These are phyloP conservation scores for Scytalopus superciliaris DNA, from an alignment of 2,113 vertebrate species.

Conservation along the genomic window DNA sequence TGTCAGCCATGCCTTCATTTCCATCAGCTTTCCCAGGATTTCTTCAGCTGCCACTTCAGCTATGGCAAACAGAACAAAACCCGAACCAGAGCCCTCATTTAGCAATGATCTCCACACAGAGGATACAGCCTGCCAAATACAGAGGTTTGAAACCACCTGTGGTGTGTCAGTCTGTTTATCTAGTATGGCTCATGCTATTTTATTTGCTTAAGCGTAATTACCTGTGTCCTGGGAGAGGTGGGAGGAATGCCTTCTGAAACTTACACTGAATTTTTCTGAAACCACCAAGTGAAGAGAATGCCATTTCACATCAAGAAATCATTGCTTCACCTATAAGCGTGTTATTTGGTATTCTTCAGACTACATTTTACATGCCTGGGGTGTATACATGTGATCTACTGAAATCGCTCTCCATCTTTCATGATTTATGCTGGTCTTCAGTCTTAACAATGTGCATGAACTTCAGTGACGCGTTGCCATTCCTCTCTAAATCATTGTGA, in stretches of 20 bases:
- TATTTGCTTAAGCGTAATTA: conserved; percentile 36
- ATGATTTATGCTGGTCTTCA: conserved; percentile 48
- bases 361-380: not conserved
- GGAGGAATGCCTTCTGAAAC: not conserved
- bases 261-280: conserved; percentile 5
- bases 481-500: conserved; percentile 41
- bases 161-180: not conserved
- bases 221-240: not conserved
- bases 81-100: not conserved
- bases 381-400: not conserved
- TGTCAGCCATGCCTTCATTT: not conserved
- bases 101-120: not conserved
- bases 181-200: not conserved
- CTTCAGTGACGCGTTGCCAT: not conserved
- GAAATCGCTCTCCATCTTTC: not conserved
- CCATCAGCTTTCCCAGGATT: not conserved
- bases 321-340: not conserved
- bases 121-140: not conserved
- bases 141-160: not conserved
- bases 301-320: not conserved
- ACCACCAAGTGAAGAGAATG: not conserved
- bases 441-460: not conserved
- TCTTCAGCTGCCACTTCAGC: not conserved
- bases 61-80: not conserved
- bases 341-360: not conserved